A percentile compares a stretch with the other conserved stretches of the same genome.
Evolutionary conservation across 1,140 invertebrate species (phyloP).

Genomic region (Mycetomoellerius zeteki): DNA sequence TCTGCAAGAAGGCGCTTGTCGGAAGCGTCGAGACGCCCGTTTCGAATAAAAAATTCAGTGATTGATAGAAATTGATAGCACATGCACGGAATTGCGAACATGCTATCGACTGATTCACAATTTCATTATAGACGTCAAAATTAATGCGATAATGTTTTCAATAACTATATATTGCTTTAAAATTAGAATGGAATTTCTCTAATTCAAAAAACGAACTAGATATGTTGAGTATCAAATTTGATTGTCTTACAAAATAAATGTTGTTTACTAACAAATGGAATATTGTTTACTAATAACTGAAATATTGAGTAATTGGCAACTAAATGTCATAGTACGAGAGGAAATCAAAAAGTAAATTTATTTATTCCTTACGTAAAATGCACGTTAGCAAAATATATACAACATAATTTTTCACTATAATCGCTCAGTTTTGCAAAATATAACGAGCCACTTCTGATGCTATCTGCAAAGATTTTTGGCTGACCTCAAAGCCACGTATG

Average conservation of each 20-base stretch:
- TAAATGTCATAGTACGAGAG: not conserved
- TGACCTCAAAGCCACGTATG: no score
- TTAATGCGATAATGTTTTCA: not conserved
- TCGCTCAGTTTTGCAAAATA: no score
- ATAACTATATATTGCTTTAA: not conserved
- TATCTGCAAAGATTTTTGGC: no score
- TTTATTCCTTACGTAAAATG: no score
- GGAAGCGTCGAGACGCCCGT: not conserved
- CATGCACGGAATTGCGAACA: not conserved
- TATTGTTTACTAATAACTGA: no score
- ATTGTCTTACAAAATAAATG: not conserved
- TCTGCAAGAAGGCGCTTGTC: not conserved
- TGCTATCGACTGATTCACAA: not conserved
- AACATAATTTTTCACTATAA: no score
- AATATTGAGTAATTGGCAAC: not conserved
- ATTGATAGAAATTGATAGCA: conserved; percentile 39
- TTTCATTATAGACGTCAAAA: not conserved
- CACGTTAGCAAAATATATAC: no score
- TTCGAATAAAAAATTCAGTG: conserved; percentile 30
- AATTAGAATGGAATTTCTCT: not conserved
- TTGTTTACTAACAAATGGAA: not conserved
- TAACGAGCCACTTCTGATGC: no score
- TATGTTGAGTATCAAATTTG: not conserved
- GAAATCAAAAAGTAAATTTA: no score
- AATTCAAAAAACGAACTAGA: not conserved